A percentile compares a stretch with the other conserved stretches of the same genome.
Conservation (phyloP, 35 echinoderm and acorn worm genomes). For the Patiria miniata region DNA sequence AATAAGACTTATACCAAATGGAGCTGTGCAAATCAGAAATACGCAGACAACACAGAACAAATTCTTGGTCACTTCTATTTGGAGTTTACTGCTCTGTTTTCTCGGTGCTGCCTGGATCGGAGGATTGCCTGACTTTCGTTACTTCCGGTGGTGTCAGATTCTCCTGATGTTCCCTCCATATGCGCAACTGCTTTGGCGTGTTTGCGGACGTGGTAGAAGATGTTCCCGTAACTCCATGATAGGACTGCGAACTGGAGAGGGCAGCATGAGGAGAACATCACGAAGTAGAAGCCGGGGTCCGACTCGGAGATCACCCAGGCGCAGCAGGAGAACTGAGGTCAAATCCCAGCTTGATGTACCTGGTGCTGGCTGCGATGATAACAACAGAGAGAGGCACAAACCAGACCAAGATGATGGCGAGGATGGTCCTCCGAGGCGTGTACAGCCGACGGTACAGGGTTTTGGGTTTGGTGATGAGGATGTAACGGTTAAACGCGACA, state of each 20-base stretch:
- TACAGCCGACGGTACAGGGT: slow-evolving; percentile 8
- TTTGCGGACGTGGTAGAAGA: not conserved
- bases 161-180: not conserved
- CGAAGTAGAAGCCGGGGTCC: not conserved
- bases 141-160: no score
- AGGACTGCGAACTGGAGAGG: not conserved
- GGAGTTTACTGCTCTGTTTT: not conserved
- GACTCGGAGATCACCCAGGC: not conserved
- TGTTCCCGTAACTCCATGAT: not conserved
- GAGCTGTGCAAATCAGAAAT: slow-evolving; percentile 10
- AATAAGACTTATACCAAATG: not conserved
- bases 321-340: not conserved
- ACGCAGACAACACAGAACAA: slow-evolving; percentile 49
- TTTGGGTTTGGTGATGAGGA: slow-evolving; percentile 40
- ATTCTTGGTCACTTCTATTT: slow-evolving; percentile 54
- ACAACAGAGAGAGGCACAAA: not conserved
- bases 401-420: slow-evolving; percentile 24
- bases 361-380: not conserved
- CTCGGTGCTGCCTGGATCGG: no score
- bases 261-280: not conserved
- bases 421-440: not conserved
- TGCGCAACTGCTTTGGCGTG: slow-evolving; percentile 30
- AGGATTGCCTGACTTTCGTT: no score
- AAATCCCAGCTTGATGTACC: slow-evolving; percentile 10
- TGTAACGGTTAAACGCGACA: slow-evolving; percentile 43